A percentile compares a stretch with the other conserved stretches of the same genome.
These are phyloP conservation scores for Anableps anableps DNA, from an alignment of 2,797 vertebrate species.

Conservation along the genomic window DNA sequence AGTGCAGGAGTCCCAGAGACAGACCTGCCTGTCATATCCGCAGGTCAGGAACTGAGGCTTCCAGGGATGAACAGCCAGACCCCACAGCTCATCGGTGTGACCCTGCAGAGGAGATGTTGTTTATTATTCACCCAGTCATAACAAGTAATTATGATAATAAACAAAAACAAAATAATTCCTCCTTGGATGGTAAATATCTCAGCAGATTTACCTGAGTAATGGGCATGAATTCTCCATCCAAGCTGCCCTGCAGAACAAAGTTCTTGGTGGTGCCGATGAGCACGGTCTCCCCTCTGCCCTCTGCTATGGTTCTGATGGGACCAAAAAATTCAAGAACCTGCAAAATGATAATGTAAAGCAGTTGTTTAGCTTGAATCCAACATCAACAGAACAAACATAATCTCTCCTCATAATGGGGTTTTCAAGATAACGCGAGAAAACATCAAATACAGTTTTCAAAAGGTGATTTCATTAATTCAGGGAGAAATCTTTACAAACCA, in stretches of 20 bases:
- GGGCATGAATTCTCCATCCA: slow-evolving; percentile 89
- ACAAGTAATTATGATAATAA: not conserved
- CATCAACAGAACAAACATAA: not conserved
- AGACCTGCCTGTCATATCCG: slow-evolving; percentile 93
- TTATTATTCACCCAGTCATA: not conserved
- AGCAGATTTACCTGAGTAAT: slow-evolving; percentile 90
- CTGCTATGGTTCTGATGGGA: slow-evolving; percentile 93
- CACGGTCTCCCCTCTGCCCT: slow-evolving; percentile 90
- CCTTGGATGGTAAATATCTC: not conserved
- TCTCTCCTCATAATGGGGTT: slow-evolving; percentile 8
- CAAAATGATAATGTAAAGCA: slow-evolving; percentile 33
- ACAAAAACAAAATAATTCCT: not conserved
- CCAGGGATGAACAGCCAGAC: slow-evolving; percentile 90
- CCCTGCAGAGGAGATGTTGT: slow-evolving; percentile 78
- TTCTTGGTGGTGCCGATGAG: slow-evolving; percentile 97
- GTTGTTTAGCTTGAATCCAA: slow-evolving; percentile 15
- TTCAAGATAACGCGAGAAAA: not conserved
- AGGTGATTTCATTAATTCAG: no score
- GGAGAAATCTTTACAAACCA: no score
- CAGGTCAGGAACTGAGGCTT: slow-evolving; percentile 94
- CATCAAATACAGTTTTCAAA: not conserved
- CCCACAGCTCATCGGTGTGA: slow-evolving; percentile 97
- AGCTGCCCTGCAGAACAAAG: slow-evolving; percentile 91
- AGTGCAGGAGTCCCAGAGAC: slow-evolving; percentile 90
- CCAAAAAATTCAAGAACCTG: slow-evolving; percentile 96